phyloP scores from a whole-genome alignment of 2,888 invertebrate genomes.

The Myopa tessellatipennis region DNA sequence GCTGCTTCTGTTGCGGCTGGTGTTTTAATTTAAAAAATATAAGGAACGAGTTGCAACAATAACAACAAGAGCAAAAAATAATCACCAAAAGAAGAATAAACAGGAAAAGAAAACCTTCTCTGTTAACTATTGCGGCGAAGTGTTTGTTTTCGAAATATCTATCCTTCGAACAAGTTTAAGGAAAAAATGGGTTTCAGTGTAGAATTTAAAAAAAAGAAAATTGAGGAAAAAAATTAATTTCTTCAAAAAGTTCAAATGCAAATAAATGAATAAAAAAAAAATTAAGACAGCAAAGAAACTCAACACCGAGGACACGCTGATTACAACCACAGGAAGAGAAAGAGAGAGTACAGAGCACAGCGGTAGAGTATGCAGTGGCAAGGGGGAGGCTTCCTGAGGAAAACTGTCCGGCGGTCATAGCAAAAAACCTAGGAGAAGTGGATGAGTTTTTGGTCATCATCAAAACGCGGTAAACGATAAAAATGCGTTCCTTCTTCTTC shows the following conservation, averaged over 20 bases:
- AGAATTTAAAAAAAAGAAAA: constrained; percentile 19
- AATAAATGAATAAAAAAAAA: background rate
- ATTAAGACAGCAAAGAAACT: background rate
- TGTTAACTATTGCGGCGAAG: too few species aligned
- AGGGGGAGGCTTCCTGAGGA: background rate
- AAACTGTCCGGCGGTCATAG: background rate
- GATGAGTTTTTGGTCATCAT: constrained; percentile 16
- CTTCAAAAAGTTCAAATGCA: background rate
- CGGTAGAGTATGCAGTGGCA: background rate
- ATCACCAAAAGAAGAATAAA: constrained; percentile 57
- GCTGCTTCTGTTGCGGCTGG: too few species aligned
- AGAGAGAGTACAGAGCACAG: background rate
- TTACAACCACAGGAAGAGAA: background rate
- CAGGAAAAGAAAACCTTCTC: background rate
- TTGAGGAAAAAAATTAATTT: background rate
- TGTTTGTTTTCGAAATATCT: too few species aligned
- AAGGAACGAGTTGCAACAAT: constrained; percentile 16
- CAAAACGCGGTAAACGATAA: constrained; percentile 17
- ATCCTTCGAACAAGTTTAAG: too few species aligned
- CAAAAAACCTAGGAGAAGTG: background rate
- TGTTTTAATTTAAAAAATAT: constrained; percentile 59
- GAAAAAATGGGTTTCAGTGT: background rate
- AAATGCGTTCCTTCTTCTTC: background rate
- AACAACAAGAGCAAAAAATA: constrained; percentile 44
- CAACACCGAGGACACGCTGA: background rate